These are phyloP conservation scores for Pteropus rufus DNA, from an alignment of 2,797 vertebrate genomes.

Conservation along the genomic window DNA sequence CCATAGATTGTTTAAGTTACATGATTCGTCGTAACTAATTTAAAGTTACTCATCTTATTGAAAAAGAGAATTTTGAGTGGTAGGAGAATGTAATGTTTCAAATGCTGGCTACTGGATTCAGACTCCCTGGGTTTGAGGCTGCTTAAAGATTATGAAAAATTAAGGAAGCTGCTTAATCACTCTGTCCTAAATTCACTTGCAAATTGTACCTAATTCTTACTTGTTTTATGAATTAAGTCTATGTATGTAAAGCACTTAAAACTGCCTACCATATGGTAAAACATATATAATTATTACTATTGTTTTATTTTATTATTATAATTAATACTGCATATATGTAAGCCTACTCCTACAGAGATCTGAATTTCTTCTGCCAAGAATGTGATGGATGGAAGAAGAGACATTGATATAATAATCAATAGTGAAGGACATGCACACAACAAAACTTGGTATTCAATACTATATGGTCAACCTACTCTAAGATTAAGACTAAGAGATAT, in stretches of 20 bases:
- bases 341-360: not conserved
- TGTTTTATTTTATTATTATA: not conserved
- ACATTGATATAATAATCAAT: not conserved
- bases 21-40: constrained; percentile 19
- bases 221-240: not conserved
- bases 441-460: not conserved
- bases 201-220: not conserved
- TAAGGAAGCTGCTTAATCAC: not conserved
- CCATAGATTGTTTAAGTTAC: not conserved
- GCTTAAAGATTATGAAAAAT: not conserved
- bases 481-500: not conserved
- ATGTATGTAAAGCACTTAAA: not conserved
- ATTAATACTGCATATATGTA: not conserved
- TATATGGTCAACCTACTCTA: not conserved
- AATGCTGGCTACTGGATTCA: not conserved
- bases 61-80: not conserved
- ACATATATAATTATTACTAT: not conserved
- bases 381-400: not conserved
- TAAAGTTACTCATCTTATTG: not conserved
- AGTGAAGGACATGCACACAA: not conserved
- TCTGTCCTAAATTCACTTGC: not conserved
- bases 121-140: not conserved
- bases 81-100: not conserved
- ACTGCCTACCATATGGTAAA: not conserved
- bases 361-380: not conserved